Conservation (phyloP, 2,113 vertebrate genomes). For the Burhinus bistriatus region DNA sequence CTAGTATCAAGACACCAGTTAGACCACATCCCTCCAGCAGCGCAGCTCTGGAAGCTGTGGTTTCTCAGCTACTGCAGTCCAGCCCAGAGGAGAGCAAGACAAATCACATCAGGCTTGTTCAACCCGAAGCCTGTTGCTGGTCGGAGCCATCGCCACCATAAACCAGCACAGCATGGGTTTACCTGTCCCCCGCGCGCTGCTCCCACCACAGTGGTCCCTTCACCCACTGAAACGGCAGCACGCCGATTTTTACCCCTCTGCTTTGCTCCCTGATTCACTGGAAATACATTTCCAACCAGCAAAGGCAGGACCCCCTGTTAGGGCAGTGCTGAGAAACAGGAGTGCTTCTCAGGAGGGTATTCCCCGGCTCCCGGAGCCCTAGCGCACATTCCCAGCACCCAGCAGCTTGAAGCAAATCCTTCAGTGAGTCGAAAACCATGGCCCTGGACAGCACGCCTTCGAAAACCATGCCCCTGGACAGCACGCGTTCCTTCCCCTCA, state of each 20-base stretch:
- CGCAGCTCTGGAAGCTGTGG: neutral
- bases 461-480: no score
- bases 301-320: neutral
- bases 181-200: fast-evolving
- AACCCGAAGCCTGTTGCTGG: no score
- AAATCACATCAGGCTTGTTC: fast-evolving
- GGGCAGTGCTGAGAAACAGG: no score
- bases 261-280: neutral
- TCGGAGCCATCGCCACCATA: fast-evolving
- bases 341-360: neutral
- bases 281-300: neutral
- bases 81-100: neutral
- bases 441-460: neutral
- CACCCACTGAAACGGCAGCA: neutral
- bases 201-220: neutral
- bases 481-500: neutral
- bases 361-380: neutral
- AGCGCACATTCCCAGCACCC: neutral
- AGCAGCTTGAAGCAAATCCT: neutral
- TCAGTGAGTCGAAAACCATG: fast-evolving
- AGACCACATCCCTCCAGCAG: neutral
- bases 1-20: no score
- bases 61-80: neutral
- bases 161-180: fast-evolving
- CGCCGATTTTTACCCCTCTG: fast-evolving